Percentiles rank a stretch among this genome's conserved stretches.
phyloP scores from a whole-genome alignment of 1,140 invertebrate species.

The Tribolium castaneum region DNA sequence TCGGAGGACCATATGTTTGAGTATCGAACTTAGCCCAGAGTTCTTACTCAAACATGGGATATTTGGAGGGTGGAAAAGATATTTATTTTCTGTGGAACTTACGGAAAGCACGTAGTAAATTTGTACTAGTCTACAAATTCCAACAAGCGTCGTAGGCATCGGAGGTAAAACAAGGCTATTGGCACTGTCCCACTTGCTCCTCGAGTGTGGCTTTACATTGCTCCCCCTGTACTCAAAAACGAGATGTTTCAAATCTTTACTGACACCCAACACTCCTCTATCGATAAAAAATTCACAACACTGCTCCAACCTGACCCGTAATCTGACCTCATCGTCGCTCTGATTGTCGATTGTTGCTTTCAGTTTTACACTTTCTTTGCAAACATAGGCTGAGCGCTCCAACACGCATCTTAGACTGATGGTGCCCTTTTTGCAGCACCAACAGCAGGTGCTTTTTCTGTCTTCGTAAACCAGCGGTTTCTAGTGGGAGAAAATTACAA shows the following conservation, averaged over 20 bases:
- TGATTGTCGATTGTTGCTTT: conserved; percentile 85
- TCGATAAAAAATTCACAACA: conserved; percentile 86
- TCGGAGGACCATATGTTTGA: too few relatives aligned
- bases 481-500: conserved; percentile 63
- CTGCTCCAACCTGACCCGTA: conserved; percentile 80
- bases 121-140: conserved; percentile 81
- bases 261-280: conserved; percentile 80
- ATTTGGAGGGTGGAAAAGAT: too few relatives aligned
- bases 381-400: conserved; percentile 83
- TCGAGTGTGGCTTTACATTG: conserved; percentile 71
- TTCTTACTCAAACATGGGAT: too few relatives aligned
- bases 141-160: conserved; percentile 82
- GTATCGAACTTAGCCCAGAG: too few relatives aligned
- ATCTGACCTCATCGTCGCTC: conserved; percentile 76
- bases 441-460: conserved; percentile 76
- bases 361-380: conserved; percentile 81
- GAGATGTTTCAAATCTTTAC: conserved; percentile 77
- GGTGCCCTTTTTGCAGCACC: conserved; percentile 81
- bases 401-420: conserved; percentile 77
- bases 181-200: conserved; percentile 75
- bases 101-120: conserved; percentile 86
- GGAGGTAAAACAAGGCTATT: conserved; percentile 79
- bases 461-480: conserved; percentile 79
- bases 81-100: conserved; percentile 45
- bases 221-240: conserved; percentile 80